phyloP scores from a whole-genome alignment of 2,797 vertebrate genomes.

The Cryptoblepharus egeriae region DNA sequence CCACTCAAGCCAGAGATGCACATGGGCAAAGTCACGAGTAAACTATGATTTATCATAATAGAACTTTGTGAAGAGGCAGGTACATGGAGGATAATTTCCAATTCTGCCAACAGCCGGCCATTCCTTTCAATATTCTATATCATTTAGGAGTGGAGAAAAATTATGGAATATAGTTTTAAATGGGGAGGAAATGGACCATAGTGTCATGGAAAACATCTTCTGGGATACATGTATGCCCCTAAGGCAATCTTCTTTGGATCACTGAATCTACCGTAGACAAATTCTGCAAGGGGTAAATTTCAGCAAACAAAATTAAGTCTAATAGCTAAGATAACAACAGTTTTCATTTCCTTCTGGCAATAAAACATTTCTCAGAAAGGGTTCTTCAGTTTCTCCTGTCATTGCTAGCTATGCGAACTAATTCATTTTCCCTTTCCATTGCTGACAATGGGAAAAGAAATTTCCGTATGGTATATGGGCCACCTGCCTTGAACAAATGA shows the following conservation, averaged over 20 bases:
- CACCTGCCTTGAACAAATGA: background rate
- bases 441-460: background rate
- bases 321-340: background rate
- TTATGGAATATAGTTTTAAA: background rate
- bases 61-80: background rate
- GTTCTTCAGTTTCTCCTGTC: background rate
- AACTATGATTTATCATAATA: too few species aligned
- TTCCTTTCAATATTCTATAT: background rate
- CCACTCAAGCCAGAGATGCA: too few species aligned
- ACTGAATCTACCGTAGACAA: background rate
- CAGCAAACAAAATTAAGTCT: background rate
- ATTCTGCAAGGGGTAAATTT: background rate
- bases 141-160: background rate
- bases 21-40: too few species aligned
- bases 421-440: background rate
- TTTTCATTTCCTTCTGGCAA: background rate
- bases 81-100: background rate
- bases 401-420: background rate
- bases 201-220: background rate
- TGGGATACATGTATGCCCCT: background rate
- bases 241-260: background rate
- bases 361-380: background rate
- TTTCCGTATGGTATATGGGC: background rate
- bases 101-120: background rate
- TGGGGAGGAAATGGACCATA: background rate